Base-by-base conservation (phyloP, 2,797 vertebrate genomes). In the Sciurus carolinensis region DNA sequence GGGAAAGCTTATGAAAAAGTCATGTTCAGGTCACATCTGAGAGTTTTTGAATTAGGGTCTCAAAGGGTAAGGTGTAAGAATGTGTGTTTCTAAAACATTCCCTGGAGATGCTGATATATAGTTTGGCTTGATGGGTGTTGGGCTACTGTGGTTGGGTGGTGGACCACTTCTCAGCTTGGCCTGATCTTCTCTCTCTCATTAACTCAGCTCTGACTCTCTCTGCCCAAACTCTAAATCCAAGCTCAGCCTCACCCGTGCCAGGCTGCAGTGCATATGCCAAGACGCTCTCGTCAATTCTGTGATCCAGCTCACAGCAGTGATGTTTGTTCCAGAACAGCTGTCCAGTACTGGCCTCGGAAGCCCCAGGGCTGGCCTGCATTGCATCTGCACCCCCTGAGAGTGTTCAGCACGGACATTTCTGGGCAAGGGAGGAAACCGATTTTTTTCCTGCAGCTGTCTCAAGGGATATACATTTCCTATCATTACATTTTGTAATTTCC, bases 401-500 rank as follows among this genome's bases (percentile, higher is more conserved):
- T 86, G 9, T 12, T 91, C 14, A n/a, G 42, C 57, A 73, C 30
- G 87, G 72, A 77, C n/a, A 42, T 96, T 97, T 95, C 84, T 62
- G 76, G 30, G 36, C 39, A 83, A 62, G 6, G 64, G 33, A 93
- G 75, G 84, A 91, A 88, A 84, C 67, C 59, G 30, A 39, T 80
- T 96, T 71, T 15, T 33, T 47, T 42, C 72, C 52, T 72, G 62
- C 52, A 90, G 69, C 87, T 73, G 3, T 97, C 87, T 92, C 81
- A 59, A 76, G 64, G 67, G 67, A 96, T 83, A 28, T 42, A 33
- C 2, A 13, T 67, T 92, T 89, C 44, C 33, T 81, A 26, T 88
- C 82, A 20, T 88, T 92, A 82, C 26, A 75, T 39, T 22, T 95
- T n/a, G 33, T 93, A 75, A 94, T 96, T 92, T 95, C 71, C 77